phyloP scores from a whole-genome alignment of 2,888 invertebrate genomes.

The Drepana falcataria region DNA sequence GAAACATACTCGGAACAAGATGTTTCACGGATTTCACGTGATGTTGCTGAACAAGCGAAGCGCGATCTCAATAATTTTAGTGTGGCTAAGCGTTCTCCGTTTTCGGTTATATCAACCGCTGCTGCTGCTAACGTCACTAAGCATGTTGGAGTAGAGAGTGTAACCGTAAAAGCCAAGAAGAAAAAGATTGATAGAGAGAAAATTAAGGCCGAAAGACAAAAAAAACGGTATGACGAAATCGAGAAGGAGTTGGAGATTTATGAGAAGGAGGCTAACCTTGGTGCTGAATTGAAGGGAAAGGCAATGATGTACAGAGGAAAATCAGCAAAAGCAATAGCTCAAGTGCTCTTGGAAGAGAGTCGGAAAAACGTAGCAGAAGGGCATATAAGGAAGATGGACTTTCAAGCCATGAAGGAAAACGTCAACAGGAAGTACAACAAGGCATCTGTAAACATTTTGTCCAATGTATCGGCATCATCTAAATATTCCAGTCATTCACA shows the following conservation, averaged over 20 bases:
- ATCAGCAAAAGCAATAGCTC: slow-evolving; percentile 86
- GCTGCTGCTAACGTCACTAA: slow-evolving; percentile 81
- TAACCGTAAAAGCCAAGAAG: slow-evolving; percentile 67
- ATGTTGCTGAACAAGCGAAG: slow-evolving; percentile 84
- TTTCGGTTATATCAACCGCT: slow-evolving; percentile 80
- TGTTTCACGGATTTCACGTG: slow-evolving; percentile 81
- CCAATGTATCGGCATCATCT: slow-evolving; percentile 29
- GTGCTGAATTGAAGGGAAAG: slow-evolving; percentile 72
- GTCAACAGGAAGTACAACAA: slow-evolving; percentile 38
- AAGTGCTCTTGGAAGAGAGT: slow-evolving; percentile 80
- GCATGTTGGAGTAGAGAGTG: slow-evolving; percentile 79
- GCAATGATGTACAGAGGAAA: slow-evolving; percentile 83
- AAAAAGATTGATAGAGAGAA: slow-evolving; percentile 62
- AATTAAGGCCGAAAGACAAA: slow-evolving; percentile 58
- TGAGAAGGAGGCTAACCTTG: slow-evolving; percentile 64
- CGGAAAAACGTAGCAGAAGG: slow-evolving; percentile 72
- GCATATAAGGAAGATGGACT: slow-evolving; percentile 43
- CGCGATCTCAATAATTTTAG: slow-evolving; percentile 80
- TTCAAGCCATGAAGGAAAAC: slow-evolving; percentile 36
- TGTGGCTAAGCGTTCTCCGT: slow-evolving; percentile 79
- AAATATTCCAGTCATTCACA: slow-evolving; percentile 32
- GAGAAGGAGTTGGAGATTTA: slow-evolving; percentile 56
- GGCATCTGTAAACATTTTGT: slow-evolving; percentile 36
- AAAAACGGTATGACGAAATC: slow-evolving; percentile 65
- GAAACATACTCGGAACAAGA: slow-evolving; percentile 83